Evolutionary conservation across 2,797 vertebrate species (phyloP).

Genomic region (Alcedo quadribrachys): DNA sequence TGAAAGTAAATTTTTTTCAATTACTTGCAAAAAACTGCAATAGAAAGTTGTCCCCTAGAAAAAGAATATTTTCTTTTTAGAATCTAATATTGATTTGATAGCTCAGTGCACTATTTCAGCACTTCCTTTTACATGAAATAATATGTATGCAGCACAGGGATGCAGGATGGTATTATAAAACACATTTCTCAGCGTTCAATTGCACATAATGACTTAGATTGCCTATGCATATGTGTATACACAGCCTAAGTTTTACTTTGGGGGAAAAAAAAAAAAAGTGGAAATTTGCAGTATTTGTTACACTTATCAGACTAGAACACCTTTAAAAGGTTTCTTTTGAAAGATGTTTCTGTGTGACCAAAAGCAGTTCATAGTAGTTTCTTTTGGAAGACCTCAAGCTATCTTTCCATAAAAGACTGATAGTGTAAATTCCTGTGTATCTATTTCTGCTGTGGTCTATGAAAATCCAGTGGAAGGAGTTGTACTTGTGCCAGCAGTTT

Average conservation of each 20-base stretch:
- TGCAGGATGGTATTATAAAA: neutral
- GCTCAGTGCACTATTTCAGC: neutral
- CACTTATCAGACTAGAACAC: constrained; percentile 43
- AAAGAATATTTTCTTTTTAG: neutral
- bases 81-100: neutral
- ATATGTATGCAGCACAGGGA: neutral
- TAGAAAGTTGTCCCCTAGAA: neutral
- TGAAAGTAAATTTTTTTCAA: too few relatives aligned
- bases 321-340: constrained; percentile 17
- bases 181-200: constrained; percentile 11
- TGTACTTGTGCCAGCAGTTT: neutral
- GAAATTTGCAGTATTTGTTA: constrained; percentile 25
- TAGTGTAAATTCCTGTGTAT: neutral
- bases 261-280: neutral
- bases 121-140: neutral
- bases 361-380: constrained; percentile 29
- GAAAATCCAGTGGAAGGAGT: neutral
- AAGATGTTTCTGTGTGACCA: neutral
- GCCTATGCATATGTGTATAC: neutral
- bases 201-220: constrained; percentile 21
- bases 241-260: neutral
- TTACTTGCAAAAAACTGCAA: neutral
- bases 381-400: constrained; percentile 15
- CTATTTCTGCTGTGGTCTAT: neutral
- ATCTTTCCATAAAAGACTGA: neutral